A percentile compares a stretch with the other conserved stretches of the same genome.
Conservation (phyloP, 2,888 invertebrate genomes). For the Stenichneumon culpator region DNA sequence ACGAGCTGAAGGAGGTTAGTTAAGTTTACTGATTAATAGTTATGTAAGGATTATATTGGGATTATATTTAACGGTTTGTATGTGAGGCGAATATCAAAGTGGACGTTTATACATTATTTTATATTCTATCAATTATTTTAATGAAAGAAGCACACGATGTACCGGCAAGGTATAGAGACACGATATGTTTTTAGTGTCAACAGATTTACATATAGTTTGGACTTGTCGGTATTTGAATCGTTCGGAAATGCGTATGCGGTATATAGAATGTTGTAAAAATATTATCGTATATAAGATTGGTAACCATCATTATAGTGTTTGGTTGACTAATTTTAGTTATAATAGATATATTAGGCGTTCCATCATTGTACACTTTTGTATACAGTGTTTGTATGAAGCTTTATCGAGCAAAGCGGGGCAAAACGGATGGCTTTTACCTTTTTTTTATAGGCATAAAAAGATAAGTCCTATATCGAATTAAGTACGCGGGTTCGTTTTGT, state of each 20-base stretch:
- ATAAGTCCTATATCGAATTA: too few species aligned
- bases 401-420: too few species aligned
- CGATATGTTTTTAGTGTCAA: background rate
- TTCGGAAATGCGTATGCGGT: background rate
- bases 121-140: background rate
- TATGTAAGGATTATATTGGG: background rate
- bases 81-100: background rate
- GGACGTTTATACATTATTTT: background rate
- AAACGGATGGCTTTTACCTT: too few species aligned
- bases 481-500: too few species aligned
- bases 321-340: too few species aligned
- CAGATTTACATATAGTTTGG: background rate
- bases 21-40: slow-evolving; percentile 68
- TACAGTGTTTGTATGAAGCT: too few species aligned
- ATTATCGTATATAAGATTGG: too few species aligned
- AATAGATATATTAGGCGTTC: too few species aligned
- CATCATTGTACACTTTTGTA: too few species aligned
- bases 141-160: background rate
- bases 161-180: background rate
- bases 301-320: too few species aligned
- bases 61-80: background rate
- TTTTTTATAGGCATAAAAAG: too few species aligned
- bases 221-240: background rate
- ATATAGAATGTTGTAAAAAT: too few species aligned
- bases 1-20: slow-evolving; percentile 91